Base-by-base conservation (phyloP, 35 echinoderm and acorn worm species). In the Anneissia japonica region DNA sequence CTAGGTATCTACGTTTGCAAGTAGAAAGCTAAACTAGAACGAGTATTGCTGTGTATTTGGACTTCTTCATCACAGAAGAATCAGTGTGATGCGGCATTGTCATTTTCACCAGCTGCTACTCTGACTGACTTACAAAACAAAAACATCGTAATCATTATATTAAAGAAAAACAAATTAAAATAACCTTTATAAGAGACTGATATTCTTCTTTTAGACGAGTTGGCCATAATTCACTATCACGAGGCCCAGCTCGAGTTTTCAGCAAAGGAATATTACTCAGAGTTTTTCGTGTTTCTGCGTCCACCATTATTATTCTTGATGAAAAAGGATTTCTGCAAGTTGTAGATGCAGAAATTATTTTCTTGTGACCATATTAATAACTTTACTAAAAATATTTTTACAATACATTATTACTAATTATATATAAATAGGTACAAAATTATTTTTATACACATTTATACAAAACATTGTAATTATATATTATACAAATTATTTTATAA, bases 201-300 rank as follows among this genome's bases (percentile, higher is more conserved):
- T 97, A 97, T 82, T 97, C 95, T 91, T 97, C 95, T 85, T 97
- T 97, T 64, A 97, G 86, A 79, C 95, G 88, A 11, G 91, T 80
- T 16, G 95, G 88, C 95, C 95, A 97, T 33, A 93, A 31, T 83
- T 97, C 95, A 84, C 91, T 93, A 84, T 97, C 95, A 30, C 95
- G 81, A 9, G 95, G 95, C 31, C 95, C 95, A 72, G 95, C 95
- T 51, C 91, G 93, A 16, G 95, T 97, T 84, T 97, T 97, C 35
- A 97, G 75, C 17, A 97, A 83, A 19, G 95, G 95, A 41, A 97
- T 93, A 83, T 85, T 90, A 41, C 89, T 93, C 5, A 97, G 81
- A 21, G 95, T 89, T 79, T 97, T 93, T 37, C 91, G 88, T 37
- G 95, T 97, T 39, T 88, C 95, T 4, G 92, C 91, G 39, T 97